Conservation (phyloP, 2,888 invertebrate species). For the Mycalesis mineus region DNA sequence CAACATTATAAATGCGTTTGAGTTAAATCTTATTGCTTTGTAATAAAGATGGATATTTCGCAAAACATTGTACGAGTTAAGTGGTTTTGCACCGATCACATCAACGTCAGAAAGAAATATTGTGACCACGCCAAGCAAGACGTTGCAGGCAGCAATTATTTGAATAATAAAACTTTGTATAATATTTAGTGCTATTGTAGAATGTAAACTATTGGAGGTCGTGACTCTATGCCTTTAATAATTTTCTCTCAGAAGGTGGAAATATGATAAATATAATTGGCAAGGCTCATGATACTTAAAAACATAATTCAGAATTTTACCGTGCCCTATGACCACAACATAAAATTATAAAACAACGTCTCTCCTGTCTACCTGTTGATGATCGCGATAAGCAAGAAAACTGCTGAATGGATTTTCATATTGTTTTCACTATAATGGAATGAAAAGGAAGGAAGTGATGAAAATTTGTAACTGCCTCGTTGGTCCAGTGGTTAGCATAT, state of each 20-base stretch:
- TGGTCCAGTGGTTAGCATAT: too few species aligned
- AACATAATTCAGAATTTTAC: not conserved
- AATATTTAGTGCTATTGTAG: constrained; percentile 33
- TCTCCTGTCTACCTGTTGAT: too few species aligned
- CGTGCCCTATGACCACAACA: not conserved
- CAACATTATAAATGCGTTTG: constrained; percentile 13
- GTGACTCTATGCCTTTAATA: constrained; percentile 36
- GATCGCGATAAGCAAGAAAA: too few species aligned
- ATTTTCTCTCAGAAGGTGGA: constrained; percentile 17
- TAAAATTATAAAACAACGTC: too few species aligned
- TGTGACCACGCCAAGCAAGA: constrained; percentile 35
- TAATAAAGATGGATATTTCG: constrained; percentile 14
- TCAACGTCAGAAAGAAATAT: constrained; percentile 39
- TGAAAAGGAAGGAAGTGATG: too few species aligned
- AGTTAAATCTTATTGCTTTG: not conserved
- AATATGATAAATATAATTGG: constrained; percentile 6
- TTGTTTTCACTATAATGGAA: too few species aligned
- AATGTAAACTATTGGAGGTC: constrained; percentile 21
- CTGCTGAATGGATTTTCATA: too few species aligned
- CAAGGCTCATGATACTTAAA: not conserved
- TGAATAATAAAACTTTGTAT: constrained; percentile 36
- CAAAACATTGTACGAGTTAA: not conserved
- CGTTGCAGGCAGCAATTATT: constrained; percentile 34
- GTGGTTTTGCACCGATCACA: constrained; percentile 32
- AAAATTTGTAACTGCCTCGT: too few species aligned